Conservation (phyloP, 2,797 vertebrate species). For the Lepilemur septentrionalis region DNA sequence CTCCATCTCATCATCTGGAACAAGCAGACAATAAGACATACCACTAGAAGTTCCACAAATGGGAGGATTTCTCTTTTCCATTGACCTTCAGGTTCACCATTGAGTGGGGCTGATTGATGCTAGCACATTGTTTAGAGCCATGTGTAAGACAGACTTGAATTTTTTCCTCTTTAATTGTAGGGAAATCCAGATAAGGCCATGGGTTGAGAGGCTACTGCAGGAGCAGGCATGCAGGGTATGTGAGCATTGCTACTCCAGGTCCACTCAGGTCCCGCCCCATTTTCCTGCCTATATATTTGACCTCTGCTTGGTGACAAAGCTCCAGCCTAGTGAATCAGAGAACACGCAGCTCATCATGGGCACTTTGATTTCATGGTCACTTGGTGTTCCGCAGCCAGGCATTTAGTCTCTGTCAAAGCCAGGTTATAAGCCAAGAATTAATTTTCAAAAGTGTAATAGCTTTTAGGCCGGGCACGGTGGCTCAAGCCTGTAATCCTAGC, state of each 20-base stretch:
- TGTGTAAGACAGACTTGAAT: not conserved
- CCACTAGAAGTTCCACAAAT: not conserved
- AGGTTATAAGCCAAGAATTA: not conserved
- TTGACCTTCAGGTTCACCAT: not conserved
- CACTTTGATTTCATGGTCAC: not conserved
- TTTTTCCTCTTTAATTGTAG: not conserved
- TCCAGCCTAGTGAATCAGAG: not conserved
- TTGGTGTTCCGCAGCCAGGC: not conserved
- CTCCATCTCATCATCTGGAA: not conserved
- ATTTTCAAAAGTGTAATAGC: no score
- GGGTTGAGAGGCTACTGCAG: not conserved
- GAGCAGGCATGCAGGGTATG: not conserved
- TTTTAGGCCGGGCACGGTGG: no score
- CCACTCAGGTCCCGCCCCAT: not conserved
- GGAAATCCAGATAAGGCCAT: not conserved
- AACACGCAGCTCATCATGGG: not conserved
- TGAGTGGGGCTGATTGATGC: not conserved
- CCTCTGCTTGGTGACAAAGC: not conserved
- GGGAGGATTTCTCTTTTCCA: not conserved
- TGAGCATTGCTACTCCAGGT: not conserved
- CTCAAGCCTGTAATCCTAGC: no score
- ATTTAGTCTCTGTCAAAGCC: constrained; percentile 26
- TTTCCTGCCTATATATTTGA: not conserved
- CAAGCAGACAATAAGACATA: not conserved
- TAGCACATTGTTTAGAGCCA: not conserved